Evolutionary conservation across 2,888 invertebrate species (phyloP), one percentile per base, ranked within the genome.

Genomic region (Ormyrus labotus): DNA sequence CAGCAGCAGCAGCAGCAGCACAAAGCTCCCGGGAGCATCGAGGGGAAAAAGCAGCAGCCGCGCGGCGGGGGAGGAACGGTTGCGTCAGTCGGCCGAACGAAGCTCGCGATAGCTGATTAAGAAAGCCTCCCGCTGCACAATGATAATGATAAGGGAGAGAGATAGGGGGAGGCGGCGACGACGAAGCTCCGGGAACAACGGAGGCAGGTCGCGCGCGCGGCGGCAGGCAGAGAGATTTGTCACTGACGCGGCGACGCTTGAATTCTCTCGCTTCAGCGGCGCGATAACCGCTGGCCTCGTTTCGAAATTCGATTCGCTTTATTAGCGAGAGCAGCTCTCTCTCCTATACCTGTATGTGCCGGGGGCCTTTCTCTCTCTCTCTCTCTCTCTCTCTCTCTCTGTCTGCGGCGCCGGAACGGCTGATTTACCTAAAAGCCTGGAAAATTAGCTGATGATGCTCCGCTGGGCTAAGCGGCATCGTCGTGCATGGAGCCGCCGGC

Each of bases 101-200:
- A 34, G 34, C 34, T 4, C 34, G 34, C 34, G 64, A 75, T 80
- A 50, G 58, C 71, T 71, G 80, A 80, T 80, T 80, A 80, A 80
- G 80, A 71, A 71, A 70, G 58, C 45, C 77, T 48, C 69, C 13
- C 6, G 34, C 53, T 48, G 5, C 60, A 85, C 85, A 85, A 82
- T 82, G 74, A 83, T 83, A 83, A 85, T 84, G 85, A 85, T 84
- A 84, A 84, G 84, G 78, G 82, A 75, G 48, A 48, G 6, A 57
- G 55, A 57, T 73, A 51, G 47, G 61, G 61, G 61, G 69, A 61
- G 53, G 51, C 58, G 60, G 61, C 64, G 63, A 58, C 61, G 63
- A 58, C 61, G 69, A 61, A 61, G 63, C 48, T 13, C 50, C 64
- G 11, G 7, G 11, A 64, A 64, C 64, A 11, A 19, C 8, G 47